Conservation (phyloP, 2,888 invertebrate species). For the Ctena decussata region DNA sequence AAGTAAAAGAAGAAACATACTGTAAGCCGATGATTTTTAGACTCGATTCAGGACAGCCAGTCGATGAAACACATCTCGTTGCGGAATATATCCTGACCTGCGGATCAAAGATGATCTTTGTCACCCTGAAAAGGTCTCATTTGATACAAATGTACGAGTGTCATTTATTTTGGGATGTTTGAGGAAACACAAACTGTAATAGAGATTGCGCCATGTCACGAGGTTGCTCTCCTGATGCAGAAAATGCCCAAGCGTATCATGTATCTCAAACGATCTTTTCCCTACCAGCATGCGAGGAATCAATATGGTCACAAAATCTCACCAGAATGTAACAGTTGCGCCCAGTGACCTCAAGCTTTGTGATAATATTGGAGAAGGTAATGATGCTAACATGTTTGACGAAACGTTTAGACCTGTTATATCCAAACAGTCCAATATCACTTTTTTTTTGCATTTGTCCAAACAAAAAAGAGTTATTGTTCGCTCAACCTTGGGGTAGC, state of each 20-base stretch:
- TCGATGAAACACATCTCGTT: no score
- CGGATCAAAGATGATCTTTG: no score
- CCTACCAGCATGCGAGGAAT: neutral
- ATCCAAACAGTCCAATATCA: neutral
- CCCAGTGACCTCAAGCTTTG: neutral
- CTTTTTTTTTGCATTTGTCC: no score
- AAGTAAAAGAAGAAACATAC: no score
- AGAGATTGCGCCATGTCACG: neutral
- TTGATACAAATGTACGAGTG: no score
- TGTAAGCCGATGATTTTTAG: no score
- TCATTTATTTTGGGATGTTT: no score
- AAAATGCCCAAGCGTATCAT: neutral
- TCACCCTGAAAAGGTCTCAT: no score
- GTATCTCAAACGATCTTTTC: neutral
- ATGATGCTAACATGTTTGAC: neutral
- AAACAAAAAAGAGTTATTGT: no score
- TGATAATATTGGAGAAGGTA: neutral
- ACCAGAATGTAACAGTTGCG: neutral
- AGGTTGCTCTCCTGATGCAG: neutral
- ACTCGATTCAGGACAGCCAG: no score
- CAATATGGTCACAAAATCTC: neutral
- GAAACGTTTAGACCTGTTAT: neutral
- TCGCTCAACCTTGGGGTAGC: no score
- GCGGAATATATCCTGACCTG: no score
- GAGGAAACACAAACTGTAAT: neutral